Evolutionary conservation across 2,888 invertebrate genomes (phyloP).

Genomic region (Andrena bucephala): DNA sequence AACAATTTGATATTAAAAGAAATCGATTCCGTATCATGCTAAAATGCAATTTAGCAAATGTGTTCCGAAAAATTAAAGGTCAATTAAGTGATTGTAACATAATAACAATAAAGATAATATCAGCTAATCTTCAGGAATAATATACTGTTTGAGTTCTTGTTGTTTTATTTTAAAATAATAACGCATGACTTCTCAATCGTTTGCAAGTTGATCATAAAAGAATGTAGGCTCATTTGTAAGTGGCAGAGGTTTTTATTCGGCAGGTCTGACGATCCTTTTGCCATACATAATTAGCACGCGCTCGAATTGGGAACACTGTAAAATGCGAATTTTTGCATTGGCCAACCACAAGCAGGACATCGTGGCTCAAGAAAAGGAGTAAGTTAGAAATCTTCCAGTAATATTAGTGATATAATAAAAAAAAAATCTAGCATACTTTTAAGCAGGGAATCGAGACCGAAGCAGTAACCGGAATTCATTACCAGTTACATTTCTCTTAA

Average conservation of each 20-base stretch:
- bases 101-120: no score
- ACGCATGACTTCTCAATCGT: slow-evolving; percentile 21
- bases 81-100: no score
- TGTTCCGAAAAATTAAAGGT: no score
- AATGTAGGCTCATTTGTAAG: slow-evolving; percentile 61
- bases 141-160: neutral
- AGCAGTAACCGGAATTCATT: no score
- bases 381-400: slow-evolving; percentile 77
- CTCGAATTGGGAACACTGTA: slow-evolving; percentile 91
- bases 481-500: no score
- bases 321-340: slow-evolving; percentile 93
- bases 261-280: slow-evolving; percentile 91
- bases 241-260: slow-evolving; percentile 59
- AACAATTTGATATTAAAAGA: no score
- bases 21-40: no score
- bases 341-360: slow-evolving; percentile 92
- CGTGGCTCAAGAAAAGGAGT: slow-evolving; percentile 95
- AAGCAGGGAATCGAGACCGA: neutral
- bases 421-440: no score
- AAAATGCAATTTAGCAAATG: no score
- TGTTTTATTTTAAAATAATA: neutral
- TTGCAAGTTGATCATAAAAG: neutral
- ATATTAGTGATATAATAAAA: no score
- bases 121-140: no score
- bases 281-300: slow-evolving; percentile 94